Evolutionary conservation across 2,113 vertebrate species (phyloP).

Genomic region (Microtus montanus): DNA sequence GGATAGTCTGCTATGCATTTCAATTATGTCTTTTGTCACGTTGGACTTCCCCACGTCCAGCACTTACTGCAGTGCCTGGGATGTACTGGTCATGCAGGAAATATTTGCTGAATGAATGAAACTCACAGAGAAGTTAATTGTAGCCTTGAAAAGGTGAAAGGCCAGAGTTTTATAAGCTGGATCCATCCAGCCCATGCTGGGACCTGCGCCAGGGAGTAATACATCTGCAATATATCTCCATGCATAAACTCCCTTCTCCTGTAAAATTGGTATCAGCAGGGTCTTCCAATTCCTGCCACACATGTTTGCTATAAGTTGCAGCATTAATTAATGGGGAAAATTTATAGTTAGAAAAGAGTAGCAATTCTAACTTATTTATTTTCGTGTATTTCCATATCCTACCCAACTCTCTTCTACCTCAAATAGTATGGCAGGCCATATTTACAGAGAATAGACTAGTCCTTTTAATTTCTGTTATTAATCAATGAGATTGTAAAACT

Average conservation of each 20-base stretch:
- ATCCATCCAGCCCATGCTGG: constrained; percentile 70
- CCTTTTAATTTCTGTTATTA: constrained; percentile 44
- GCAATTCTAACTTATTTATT: constrained; percentile 81
- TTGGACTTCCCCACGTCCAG: neutral
- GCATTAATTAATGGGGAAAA: constrained; percentile 86
- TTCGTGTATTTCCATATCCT: constrained; percentile 75
- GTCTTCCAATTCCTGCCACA: constrained; percentile 79
- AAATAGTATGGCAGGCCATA: constrained; percentile 63
- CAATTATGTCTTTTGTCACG: constrained; percentile 61
- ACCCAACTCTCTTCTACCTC: constrained; percentile 45
- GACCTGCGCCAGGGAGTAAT: constrained; percentile 70
- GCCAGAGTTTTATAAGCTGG: constrained; percentile 69
- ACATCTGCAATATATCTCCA: constrained; percentile 75
- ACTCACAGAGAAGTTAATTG: constrained; percentile 69
- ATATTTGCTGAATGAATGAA: constrained; percentile 71
- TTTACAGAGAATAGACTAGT: constrained; percentile 56
- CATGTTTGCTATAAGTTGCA: constrained; percentile 83
- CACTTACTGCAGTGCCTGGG: neutral
- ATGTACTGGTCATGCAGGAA: constrained; percentile 29
- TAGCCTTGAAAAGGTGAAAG: constrained; percentile 73
- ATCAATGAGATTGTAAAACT: constrained; percentile 12
- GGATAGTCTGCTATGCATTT: constrained; percentile 69
- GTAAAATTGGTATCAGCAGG: constrained; percentile 83
- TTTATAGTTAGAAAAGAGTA: constrained; percentile 81
- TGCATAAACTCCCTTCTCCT: constrained; percentile 74